Evolutionary conservation across 2,888 invertebrate species (phyloP), one percentile per base, ranked within the genome.

Genomic region (Cryptocephalus moraei): DNA sequence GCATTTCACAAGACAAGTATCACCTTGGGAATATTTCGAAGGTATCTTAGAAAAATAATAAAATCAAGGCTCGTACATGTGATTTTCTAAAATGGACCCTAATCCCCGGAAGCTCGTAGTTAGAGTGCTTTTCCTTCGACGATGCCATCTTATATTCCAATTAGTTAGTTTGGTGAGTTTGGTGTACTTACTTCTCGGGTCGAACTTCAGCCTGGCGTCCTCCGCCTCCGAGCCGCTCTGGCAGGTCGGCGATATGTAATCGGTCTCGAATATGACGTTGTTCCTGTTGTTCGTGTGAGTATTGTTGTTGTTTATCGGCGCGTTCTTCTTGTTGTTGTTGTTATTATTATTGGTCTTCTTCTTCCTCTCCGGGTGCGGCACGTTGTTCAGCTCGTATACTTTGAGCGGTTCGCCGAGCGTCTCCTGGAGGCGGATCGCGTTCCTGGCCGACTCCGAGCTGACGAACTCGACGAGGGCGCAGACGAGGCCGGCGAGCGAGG

Each of bases 391-490:
- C 65, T 89, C 89, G 63, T 82, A 84, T 38, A 90, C 83, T 51
- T 80, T 79, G 73, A 88, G 81, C 2, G 72, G 72, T 48, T 73
- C 67, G 11, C 78, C 77, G 9, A 77, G 74, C n/a, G 75, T 75
- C 9, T 69, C 73, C 69, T 81, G 78, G 56, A 87, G 73, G 50
- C 84, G 80, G 45, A 86, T 76, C 0, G 94, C 92, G 49, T 82
- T 81, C 58, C 90, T 79, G 0, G 94, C 94, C 10, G 86, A 80
- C 56, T 90, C 88, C 1, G 91, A 89, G 56, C 86, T 82, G 44
- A 90, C 86, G 67, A 91, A 95, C 72, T 95, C 94, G 36, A 94
- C 84, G 58, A 94, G 75, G 11, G 93, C 94, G 69, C 90, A 91
- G 66, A 91, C 83, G 72, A 86, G 81, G 60, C 85, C 85, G 55